Evolutionary conservation across 2,113 vertebrate genomes (phyloP).

Genomic region (Engystomops pustulosus): DNA sequence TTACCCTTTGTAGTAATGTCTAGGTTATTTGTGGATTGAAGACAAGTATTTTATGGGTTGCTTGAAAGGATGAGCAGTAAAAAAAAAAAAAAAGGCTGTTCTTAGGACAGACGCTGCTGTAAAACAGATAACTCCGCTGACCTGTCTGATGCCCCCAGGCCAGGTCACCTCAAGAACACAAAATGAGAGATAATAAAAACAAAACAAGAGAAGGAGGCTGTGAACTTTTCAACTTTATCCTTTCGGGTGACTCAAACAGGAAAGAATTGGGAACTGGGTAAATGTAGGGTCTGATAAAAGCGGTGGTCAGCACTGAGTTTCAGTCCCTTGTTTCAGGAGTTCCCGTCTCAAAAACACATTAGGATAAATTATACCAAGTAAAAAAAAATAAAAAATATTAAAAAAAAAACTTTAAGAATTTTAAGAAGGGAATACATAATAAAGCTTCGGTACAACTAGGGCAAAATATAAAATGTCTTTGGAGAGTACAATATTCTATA

Average conservation of each 20-base stretch:
- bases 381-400: too few species aligned
- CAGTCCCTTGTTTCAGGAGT: background rate
- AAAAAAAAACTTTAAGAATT: too few species aligned
- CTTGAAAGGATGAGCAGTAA: slow-evolving; percentile 52
- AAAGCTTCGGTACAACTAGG: too few species aligned
- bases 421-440: too few species aligned
- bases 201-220: slow-evolving; percentile 57
- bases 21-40: slow-evolving; percentile 56
- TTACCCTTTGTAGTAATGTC: slow-evolving; percentile 49
- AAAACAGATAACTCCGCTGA: slow-evolving; percentile 64
- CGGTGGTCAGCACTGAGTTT: background rate
- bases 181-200: slow-evolving; percentile 71
- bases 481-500: background rate
- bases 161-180: slow-evolving; percentile 63
- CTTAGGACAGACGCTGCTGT: slow-evolving; percentile 54
- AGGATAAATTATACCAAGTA: too few species aligned
- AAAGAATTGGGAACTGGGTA: background rate
- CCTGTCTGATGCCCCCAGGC: slow-evolving; percentile 61
- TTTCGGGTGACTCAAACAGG: slow-evolving; percentile 64
- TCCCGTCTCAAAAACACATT: too few species aligned
- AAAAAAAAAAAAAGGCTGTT: slow-evolving; percentile 45
- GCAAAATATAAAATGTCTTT: background rate
- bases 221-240: slow-evolving; percentile 75
- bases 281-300: background rate
- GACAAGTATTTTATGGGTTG: slow-evolving; percentile 55